Evolutionary conservation across 2,888 invertebrate species (phyloP).

Genomic region (Endotricha flammealis): DNA sequence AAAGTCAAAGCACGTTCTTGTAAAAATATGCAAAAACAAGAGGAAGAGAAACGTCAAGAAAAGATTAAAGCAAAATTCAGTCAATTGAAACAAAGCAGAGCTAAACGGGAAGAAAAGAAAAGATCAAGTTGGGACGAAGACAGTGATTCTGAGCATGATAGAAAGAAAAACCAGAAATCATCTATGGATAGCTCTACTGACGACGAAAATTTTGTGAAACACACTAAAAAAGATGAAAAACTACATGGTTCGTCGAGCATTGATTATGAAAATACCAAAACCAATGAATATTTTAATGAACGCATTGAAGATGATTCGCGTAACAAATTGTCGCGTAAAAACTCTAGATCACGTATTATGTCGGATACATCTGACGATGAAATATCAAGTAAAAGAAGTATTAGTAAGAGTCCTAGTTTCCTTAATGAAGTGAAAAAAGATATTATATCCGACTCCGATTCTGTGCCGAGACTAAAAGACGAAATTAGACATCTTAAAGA

Average conservation of each 20-base stretch:
- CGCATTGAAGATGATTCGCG: constrained; percentile 68
- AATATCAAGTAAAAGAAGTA: constrained; percentile 65
- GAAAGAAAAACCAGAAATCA: constrained; percentile 54
- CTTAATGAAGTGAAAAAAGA: constrained; percentile 76
- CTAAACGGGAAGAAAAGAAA: constrained; percentile 93
- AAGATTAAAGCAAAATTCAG: constrained; percentile 94
- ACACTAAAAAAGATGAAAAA: constrained; percentile 74
- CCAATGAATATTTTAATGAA: constrained; percentile 68
- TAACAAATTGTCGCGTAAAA: constrained; percentile 81
- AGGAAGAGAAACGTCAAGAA: constrained; percentile 90
- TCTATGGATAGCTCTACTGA: constrained; percentile 77
- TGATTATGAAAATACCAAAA: constrained; percentile 63
- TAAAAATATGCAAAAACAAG: constrained; percentile 95
- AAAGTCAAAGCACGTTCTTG: constrained; percentile 96
- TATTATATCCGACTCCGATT: constrained; percentile 70
- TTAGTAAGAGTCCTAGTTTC: constrained; percentile 55
- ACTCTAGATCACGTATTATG: constrained; percentile 84
- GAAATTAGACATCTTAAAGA: constrained; percentile 34
- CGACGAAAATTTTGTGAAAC: constrained; percentile 58
- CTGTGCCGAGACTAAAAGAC: constrained; percentile 37
- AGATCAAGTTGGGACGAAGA: constrained; percentile 94
- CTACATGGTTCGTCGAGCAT: constrained; percentile 50
- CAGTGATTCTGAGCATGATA: constrained; percentile 82
- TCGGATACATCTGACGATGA: constrained; percentile 89
- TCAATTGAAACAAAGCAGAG: constrained; percentile 90